Conservation (phyloP, 2,797 vertebrate genomes). For the Mormyrus hasselquistii region DNA sequence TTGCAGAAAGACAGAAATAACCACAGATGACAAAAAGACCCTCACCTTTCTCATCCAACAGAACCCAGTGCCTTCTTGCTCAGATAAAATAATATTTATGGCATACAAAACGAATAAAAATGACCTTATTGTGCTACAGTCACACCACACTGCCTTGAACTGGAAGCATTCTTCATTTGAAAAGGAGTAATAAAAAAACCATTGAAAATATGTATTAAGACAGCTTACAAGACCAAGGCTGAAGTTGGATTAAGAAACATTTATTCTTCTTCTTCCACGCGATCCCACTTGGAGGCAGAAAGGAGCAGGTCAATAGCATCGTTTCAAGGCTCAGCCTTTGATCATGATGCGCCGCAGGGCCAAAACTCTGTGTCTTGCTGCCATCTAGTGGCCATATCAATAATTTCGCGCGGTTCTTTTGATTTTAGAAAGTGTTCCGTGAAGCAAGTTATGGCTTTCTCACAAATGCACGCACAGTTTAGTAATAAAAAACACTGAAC, state of each 20-base stretch:
- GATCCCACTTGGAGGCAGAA: conserved; percentile 49
- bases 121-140: not conserved
- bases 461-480: not conserved
- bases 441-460: not conserved
- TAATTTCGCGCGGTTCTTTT: not conserved
- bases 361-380: conserved; percentile 42
- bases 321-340: not conserved
- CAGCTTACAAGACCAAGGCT: not conserved
- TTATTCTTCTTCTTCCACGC: not conserved
- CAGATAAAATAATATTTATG: not conserved
- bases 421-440: not conserved
- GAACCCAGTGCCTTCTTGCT: not conserved
- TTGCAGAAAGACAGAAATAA: not conserved
- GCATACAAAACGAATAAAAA: not conserved
- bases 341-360: not conserved
- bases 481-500: not conserved
- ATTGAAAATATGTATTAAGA: conserved; percentile 6
- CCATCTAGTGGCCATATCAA: conserved; percentile 51
- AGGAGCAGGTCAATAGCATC: conserved; percentile 34
- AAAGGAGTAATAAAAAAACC: not conserved
- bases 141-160: not conserved
- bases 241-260: not conserved
- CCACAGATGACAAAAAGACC: not conserved
- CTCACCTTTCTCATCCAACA: not conserved
- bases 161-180: not conserved